Evolutionary conservation across 2,888 invertebrate genomes (phyloP), one percentile per base, ranked within the genome.

Genomic region (Hyalella azteca): DNA sequence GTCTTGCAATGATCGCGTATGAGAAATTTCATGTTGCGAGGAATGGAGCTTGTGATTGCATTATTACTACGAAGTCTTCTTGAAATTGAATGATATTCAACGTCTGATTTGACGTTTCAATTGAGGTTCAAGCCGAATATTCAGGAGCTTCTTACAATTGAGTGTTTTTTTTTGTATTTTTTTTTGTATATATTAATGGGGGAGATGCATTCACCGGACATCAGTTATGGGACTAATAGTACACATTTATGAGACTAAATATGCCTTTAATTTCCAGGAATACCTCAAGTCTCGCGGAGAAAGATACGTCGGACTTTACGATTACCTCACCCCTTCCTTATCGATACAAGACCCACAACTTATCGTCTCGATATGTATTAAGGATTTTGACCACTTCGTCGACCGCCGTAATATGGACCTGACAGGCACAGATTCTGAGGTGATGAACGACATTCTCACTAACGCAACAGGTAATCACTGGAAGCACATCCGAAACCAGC

Each of bases 401-500:
- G 76, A 82, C 26, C 75, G 82, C 3, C 41, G 79, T 78, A n/a
- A 39, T 78, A 7, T 79, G 22, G 32, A 39, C 11, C 4, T 77
- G 29, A 75, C 32, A 29, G 19, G 48, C 32, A 13, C 40, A 40
- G 36, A 78, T 32, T 36, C 29, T 49, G 79, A 80, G 15, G 77
- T 77, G 5, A 32, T 50, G 0, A 82, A 78, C 1, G 60, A 79
- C 13, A 39, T 81, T 9, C 48, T 78, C 4, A 79, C 73, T 7
- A 9, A 36, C 1, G 73, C 79, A 11, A 78, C 77, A 73, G 91
- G 91, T 0, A 88, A 90, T 11, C 89, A 90, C 77, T 93, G 93
- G 93, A 92, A 90, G 86, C 89, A 88, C 75, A 87, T 93, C 39
- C 89, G 93, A 22, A 85, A 89, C 0, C 92, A 92, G 85, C 87